Conservation (phyloP, 2,888 invertebrate species). For the Macroteleia sp. region DNA sequence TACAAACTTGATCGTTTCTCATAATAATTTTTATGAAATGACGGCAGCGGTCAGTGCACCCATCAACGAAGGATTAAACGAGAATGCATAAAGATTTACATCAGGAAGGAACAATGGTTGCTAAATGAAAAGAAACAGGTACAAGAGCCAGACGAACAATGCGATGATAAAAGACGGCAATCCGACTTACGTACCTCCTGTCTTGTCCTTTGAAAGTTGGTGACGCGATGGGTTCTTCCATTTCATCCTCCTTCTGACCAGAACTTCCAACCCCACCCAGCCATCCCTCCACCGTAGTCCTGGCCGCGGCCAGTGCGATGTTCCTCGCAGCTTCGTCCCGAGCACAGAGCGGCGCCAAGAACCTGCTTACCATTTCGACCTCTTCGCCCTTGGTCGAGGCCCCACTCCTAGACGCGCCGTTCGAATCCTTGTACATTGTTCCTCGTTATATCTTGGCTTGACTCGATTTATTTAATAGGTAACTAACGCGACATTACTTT, state of each 20-base stretch:
- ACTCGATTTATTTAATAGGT: neutral
- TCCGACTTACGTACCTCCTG: conserved; percentile 71
- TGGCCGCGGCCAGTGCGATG: conserved; percentile 85
- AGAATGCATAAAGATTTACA: conserved; percentile 21
- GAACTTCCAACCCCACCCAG: conserved; percentile 85
- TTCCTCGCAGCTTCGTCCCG: conserved; percentile 85
- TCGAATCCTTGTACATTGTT: conserved; percentile 76
- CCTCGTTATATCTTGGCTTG: too few relatives aligned
- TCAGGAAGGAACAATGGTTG: conserved; percentile 22
- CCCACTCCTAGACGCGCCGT: conserved; percentile 67
- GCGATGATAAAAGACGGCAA: conserved; percentile 9
- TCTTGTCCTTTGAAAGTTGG: conserved; percentile 74
- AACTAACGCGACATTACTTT: conserved; percentile 2
- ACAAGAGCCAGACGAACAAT: conserved; percentile 8
- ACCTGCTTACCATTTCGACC: conserved; percentile 85
- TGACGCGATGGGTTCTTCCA: conserved; percentile 71
- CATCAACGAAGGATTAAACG: conserved; percentile 16
- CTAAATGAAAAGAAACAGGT: conserved; percentile 10
- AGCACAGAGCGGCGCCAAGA: conserved; percentile 85
- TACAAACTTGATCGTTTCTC: conserved; percentile 31
- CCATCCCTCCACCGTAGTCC: conserved; percentile 85
- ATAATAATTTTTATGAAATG: conserved; percentile 23
- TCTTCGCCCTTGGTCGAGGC: conserved; percentile 81
- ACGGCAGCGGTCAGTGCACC: neutral
- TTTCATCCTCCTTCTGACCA: conserved; percentile 81